Base-by-base conservation (phyloP, 2,113 vertebrate species). In the Origma solitaria region DNA sequence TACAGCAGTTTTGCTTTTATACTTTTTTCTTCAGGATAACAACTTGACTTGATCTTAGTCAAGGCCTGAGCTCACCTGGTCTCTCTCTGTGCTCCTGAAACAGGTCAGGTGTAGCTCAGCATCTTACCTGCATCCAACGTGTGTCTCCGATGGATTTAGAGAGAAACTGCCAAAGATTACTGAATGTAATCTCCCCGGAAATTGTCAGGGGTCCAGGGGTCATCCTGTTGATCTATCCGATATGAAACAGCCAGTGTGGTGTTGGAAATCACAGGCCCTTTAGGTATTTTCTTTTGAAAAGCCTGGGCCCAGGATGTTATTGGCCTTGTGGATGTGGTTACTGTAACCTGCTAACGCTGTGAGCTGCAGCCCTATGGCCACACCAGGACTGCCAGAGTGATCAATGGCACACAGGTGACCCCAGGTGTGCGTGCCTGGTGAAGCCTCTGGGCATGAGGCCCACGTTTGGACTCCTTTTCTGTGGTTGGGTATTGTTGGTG, bases 361-460 rank as follows among this genome's bases (percentile, higher is more conserved):
- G 25, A 57, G 28, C 31, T 17, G 40, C 15, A 4, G 49, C 28
- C 21, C 6, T 5, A 53, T 13, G 28, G 69, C 66, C 5, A 1
- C 0, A 30, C n/a, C 47, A 11, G 27, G 31, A 28, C 35, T 7
- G 21, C 25, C 3, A 8, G n/a, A 44, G 31, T 0, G n/a, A 38
- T n/a, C 0, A 1, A 4, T 6, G 20, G 13, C 4, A 0, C 18
- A 6, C 31, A 2, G 4, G 42, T 10, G 31, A 35, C 28, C 7
- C 51, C 33, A 15, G 38, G 30, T 10, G 19, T 23, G 30, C 8
- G 0, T 5, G 0, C 15, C 20, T 30, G 37, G 17, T 1, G 1
- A 35, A 35, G 33, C 45, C 38, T 40, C 38, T 2, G 9, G 5
- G 51, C 8, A 0, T 9, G 22, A 30, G 37, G 30, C 50, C 73